A percentile compares a stretch with the other conserved stretches of the same genome.
These are phyloP conservation scores for Australoheros scitulus DNA, from an alignment of 2,113 vertebrate species.

Conservation along the genomic window DNA sequence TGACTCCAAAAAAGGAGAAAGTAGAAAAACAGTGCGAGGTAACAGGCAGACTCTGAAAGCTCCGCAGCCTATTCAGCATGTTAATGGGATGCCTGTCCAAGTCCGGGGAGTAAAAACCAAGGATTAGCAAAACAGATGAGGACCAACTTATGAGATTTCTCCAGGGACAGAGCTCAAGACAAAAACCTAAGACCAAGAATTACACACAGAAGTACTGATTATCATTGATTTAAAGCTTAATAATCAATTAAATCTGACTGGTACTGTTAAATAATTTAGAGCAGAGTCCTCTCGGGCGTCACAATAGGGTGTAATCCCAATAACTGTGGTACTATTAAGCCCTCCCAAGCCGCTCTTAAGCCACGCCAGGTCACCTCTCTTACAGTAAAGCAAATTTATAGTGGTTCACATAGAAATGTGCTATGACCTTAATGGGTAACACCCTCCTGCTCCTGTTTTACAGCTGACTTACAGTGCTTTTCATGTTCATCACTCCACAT, in stretches of 20 bases:
- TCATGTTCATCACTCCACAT: conserved; percentile 49
- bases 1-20: neutral
- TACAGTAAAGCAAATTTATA: conserved; percentile 64
- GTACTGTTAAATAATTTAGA: conserved; percentile 54
- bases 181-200: conserved; percentile 50
- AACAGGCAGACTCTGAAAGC: neutral
- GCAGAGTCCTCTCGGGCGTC: neutral
- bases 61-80: conserved; percentile 34
- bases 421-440: conserved; percentile 53
- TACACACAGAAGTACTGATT: conserved; percentile 62
- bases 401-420: conserved; percentile 34
- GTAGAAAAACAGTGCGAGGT: neutral
- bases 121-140: conserved; percentile 62
- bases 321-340: conserved; percentile 32
- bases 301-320: conserved; percentile 54
- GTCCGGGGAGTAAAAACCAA: conserved; percentile 34
- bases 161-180: conserved; percentile 52
- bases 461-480: conserved; percentile 47
- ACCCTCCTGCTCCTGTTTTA: conserved; percentile 36
- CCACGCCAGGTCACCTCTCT: conserved; percentile 23
- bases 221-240: conserved; percentile 67
- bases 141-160: conserved; percentile 53
- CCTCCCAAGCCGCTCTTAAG: conserved; percentile 35
- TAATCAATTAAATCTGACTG: conserved; percentile 68
- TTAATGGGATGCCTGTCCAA: conserved; percentile 32